phyloP scores from a whole-genome alignment of 2,888 invertebrate genomes.

The Aradus depressus region DNA sequence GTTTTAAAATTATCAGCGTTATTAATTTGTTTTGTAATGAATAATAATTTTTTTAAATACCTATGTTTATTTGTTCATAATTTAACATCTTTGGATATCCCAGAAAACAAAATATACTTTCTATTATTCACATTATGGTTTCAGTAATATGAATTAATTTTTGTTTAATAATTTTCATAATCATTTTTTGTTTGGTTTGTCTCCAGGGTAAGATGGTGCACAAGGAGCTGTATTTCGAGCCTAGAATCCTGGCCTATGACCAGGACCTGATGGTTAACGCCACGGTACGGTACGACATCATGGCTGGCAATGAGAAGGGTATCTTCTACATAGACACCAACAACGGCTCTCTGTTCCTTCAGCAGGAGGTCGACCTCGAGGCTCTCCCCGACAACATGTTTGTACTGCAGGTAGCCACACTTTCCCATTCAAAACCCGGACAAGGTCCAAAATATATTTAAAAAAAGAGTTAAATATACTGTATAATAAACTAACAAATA shows the following conservation, averaged over 20 bases:
- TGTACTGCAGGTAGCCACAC: constrained; percentile 48
- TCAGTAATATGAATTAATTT: neutral
- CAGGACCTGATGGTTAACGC: constrained; percentile 66
- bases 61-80: too few relatives aligned
- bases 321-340: constrained; percentile 61
- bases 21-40: too few relatives aligned
- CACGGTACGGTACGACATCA: constrained; percentile 62
- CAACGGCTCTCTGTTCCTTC: constrained; percentile 64
- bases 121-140: too few relatives aligned
- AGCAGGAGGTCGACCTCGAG: constrained; percentile 72
- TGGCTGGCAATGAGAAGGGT: constrained; percentile 67
- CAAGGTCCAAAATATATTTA: too few relatives aligned
- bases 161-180: neutral
- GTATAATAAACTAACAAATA: too few relatives aligned
- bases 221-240: constrained; percentile 55
- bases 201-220: constrained; percentile 59
- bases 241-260: constrained; percentile 65
- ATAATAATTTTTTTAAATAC: too few relatives aligned
- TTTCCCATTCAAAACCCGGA: too few relatives aligned
- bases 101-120: too few relatives aligned
- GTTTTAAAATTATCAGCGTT: too few relatives aligned
- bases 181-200: neutral
- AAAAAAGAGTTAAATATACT: too few relatives aligned
- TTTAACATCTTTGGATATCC: neutral
- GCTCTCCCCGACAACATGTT: constrained; percentile 66